phyloP scores from a whole-genome alignment of 2,113 vertebrate genomes.

The Nycticorax nycticorax region DNA sequence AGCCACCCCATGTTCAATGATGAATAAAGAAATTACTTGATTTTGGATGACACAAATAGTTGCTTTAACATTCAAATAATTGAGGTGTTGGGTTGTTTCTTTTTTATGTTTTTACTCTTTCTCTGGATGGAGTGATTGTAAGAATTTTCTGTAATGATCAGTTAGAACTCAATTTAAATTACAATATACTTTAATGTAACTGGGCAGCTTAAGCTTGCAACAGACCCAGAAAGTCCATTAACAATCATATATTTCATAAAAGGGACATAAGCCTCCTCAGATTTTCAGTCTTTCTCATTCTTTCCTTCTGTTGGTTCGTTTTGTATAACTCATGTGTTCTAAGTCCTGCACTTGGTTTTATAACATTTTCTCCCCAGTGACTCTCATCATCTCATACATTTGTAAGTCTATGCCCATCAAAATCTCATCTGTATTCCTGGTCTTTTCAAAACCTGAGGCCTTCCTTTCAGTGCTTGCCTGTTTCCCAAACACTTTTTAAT shows the following conservation, averaged over 20 bases:
- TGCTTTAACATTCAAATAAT: neutral
- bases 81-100: neutral
- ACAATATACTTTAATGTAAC: neutral
- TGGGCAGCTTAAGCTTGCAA: neutral
- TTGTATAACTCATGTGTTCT: neutral
- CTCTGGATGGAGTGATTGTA: neutral
- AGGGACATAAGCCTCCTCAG: neutral
- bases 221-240: neutral
- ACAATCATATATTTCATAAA: neutral
- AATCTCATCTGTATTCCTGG: neutral
- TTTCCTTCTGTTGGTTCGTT: neutral
- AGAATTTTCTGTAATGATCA: neutral
- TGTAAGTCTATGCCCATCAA: neutral
- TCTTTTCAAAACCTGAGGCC: neutral
- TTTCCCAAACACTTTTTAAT: neutral
- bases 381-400: neutral
- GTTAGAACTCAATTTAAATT: neutral
- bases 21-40: neutral
- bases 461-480: neutral
- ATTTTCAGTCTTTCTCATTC: neutral
- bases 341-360: neutral
- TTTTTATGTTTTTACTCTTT: neutral
- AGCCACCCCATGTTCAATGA: neutral
- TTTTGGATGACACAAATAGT: neutral
- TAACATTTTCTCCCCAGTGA: neutral